phyloP scores from a whole-genome alignment of 2,113 vertebrate genomes.

The Alosa alosa region DNA sequence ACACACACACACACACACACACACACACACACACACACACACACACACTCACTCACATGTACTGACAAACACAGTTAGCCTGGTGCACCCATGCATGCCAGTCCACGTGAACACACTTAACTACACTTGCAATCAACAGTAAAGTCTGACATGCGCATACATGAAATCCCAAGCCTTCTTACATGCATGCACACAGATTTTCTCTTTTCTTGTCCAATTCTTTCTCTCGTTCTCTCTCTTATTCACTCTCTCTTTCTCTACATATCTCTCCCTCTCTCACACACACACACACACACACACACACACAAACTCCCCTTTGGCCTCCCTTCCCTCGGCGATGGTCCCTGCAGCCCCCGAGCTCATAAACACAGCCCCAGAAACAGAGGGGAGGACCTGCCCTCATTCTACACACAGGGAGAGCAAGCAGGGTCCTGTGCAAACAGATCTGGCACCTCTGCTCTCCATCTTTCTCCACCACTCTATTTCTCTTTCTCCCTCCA shows the following conservation, averaged over 20 bases:
- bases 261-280: not conserved
- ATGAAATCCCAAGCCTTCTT: not conserved
- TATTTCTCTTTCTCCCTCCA: not conserved
- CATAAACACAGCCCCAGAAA: not conserved
- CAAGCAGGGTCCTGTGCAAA: constrained; percentile 1
- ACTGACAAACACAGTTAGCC: not conserved
- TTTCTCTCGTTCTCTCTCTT: not conserved
- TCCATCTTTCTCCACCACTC: not conserved
- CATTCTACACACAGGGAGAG: not conserved
- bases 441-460: not conserved
- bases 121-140: not conserved
- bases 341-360: not conserved
- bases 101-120: not conserved
- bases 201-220: not conserved
- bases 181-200: not conserved
- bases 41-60: not conserved
- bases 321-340: too few relatives aligned
- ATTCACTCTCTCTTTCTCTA: not conserved
- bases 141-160: not conserved
- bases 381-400: not conserved
- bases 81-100: not conserved
- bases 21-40: not conserved
- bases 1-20: not conserved
- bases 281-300: not conserved
- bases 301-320: not conserved